A percentile compares a stretch with the other conserved stretches of the same genome.
phyloP scores from a whole-genome alignment of 2,113 vertebrate genomes.

The Macquaria australasica region DNA sequence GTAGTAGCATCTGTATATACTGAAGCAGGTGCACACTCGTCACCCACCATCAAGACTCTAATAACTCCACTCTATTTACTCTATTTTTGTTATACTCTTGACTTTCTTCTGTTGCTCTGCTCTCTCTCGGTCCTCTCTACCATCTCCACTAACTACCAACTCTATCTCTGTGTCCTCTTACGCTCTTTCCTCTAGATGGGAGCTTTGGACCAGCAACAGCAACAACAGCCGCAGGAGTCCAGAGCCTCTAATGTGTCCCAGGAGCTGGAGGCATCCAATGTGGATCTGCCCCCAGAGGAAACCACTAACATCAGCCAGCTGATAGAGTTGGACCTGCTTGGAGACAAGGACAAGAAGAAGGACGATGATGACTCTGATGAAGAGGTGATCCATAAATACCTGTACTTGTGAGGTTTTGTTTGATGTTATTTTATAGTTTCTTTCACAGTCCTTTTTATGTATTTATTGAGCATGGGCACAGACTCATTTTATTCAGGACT shows the following conservation, averaged over 20 bases:
- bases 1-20: not conserved
- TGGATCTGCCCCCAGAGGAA: constrained; percentile 94
- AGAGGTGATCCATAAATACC: constrained; percentile 75
- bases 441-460: not conserved
- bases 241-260: constrained; percentile 65
- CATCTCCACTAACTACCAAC: not conserved
- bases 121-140: not conserved
- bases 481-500: not conserved
- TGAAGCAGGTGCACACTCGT: not conserved
- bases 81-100: not conserved
- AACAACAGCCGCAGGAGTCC: constrained; percentile 80
- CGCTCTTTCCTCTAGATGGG: constrained; percentile 66
- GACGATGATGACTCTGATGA: constrained; percentile 91
- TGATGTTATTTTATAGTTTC: not conserved
- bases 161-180: not conserved
- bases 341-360: constrained; percentile 93
- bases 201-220: constrained; percentile 77
- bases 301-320: constrained; percentile 90
- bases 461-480: not conserved
- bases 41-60: not conserved
- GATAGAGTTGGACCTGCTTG: constrained; percentile 93
- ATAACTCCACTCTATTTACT: not conserved
- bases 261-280: constrained; percentile 89
- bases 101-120: too few species aligned
- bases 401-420: not conserved